Evolutionary conservation across 2,888 invertebrate species (phyloP), one percentile per base, ranked within the genome.

Genomic region (Eristalis arbustorum): DNA sequence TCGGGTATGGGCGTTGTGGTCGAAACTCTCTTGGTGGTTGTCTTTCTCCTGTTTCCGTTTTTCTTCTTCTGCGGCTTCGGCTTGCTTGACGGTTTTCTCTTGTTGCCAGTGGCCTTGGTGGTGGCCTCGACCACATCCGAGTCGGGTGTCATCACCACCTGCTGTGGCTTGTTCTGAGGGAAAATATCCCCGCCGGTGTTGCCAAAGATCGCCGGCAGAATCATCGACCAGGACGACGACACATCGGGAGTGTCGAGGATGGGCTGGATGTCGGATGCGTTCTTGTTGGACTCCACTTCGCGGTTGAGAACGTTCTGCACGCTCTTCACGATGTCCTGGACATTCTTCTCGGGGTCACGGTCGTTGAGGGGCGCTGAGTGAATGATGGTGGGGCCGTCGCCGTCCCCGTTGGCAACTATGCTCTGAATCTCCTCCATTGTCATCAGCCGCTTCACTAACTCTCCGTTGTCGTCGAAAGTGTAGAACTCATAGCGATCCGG

Each of bases 401-500:
- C 95, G 91, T 96, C 96, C 0, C 97, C 96, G 42, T 96, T 96
- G 0, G 97, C 97, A 40, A 97, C 96, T 82, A 97, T 96, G 59
- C 96, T 96, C 91, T 97, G 96, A 88, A 97, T 97, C 93, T 97
- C 96, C 90, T 96, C 95, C 89, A 97, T 93, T 8, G 97, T 97
- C 97, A 97, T 97, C 40, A 97, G 94, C 82, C 96, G 94, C 90
- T 96, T 97, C 0, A 97, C 95, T 25, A 97, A 94, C 90, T 97
- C 96, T 14, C 97, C 97, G 76, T 95, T 95, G 90, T 97, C 96
- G 90, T 97, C 96, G 90, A 97, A 96, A 0, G 97, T 97, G 91
- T 97, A 97, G 92, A 97, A 97, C 91, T 97, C 97, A 91, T 97
- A 97, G 90, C 96, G 94, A 91, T 97, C 97, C 1, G 97, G 97